Base-by-base conservation (phyloP, 2,113 vertebrate genomes). In the Dromaius novaehollandiae region DNA sequence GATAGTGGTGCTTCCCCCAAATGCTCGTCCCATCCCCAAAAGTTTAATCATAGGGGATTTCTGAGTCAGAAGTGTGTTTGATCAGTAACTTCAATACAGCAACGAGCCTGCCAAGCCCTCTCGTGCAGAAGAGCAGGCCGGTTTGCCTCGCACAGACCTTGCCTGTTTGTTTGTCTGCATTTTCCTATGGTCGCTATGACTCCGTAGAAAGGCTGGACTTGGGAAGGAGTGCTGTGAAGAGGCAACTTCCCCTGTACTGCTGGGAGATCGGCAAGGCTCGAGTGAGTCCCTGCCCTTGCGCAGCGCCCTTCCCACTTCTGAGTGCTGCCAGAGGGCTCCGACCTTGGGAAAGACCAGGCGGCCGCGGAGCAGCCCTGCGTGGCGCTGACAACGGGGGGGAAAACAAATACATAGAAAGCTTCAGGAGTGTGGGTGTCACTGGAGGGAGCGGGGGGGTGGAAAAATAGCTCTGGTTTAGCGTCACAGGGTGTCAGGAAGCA, bases 381-480 rank as follows among this genome's bases (percentile, higher is more conserved):
- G 91, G 18, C 18, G 14, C 63, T 13, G 48, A 32, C 36, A 28
- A 8, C 19, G 2, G 89, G 42, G 83, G 65, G 42, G 88, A 51
- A 92, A 1, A 50, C 26, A 55, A 91, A 81, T 71, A 56, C 93
- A 44, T 92, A 60, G 94, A 93, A 86, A 90, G 91, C 82, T 88
- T 68, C 0, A 1, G 84, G 3, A 46, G 12, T 3, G 20, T 51
- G 94, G 68, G 78, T 0, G 4, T 58, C 3, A 0, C 1, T 36
- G 51, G 70, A 50, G 76, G 40, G 53, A 22, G 30, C 19, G 26
- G 32, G 53, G 13, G 48, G 9, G 60, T 36, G 85, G 79, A 84
- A 77, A 75, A 89, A 61, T 56, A 93, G 88, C 69, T 92, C 64
- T 5, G 65, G 80, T 86, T 73, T 83, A 56, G 1, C 19, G 44